Evolutionary conservation across 2,888 invertebrate genomes (phyloP).

Genomic region (Andrena minutula): DNA sequence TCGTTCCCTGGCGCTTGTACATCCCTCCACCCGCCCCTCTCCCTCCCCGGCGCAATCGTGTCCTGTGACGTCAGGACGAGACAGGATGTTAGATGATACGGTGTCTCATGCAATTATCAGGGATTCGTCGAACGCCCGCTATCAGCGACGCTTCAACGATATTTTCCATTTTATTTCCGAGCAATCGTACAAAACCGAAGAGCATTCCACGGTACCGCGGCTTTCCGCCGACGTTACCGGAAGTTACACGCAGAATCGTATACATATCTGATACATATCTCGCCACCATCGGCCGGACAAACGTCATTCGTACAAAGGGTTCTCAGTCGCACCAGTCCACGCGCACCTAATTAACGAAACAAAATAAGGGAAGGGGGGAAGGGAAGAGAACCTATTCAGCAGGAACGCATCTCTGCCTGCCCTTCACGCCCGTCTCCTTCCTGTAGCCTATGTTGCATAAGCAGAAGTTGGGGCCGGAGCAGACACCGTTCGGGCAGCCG

Average conservation of each 20-base stretch:
- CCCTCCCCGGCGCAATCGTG: neutral
- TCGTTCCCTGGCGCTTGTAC: slow-evolving; percentile 3
- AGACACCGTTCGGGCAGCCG: slow-evolving; percentile 91
- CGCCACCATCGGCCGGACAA: no score
- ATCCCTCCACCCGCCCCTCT: neutral
- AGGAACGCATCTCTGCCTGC: slow-evolving; percentile 88
- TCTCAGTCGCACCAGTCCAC: neutral
- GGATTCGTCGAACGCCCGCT: neutral
- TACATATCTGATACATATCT: neutral
- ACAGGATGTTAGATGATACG: slow-evolving; percentile 59
- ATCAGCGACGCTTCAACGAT: neutral
- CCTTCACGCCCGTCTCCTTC: slow-evolving; percentile 88
- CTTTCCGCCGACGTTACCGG: neutral
- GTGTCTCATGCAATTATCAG: neutral
- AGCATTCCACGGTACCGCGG: neutral
- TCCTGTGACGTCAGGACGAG: slow-evolving; percentile 32
- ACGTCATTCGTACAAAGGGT: neutral
- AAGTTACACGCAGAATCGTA: neutral
- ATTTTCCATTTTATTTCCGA: slow-evolving; percentile 24
- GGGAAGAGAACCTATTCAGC: neutral
- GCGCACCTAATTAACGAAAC: neutral
- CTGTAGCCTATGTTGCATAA: slow-evolving; percentile 90
- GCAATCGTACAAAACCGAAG: neutral
- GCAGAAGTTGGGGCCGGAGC: slow-evolving; percentile 91
- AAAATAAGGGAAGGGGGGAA: neutral